A percentile compares a stretch with the other conserved stretches of the same genome.
Conservation (phyloP, 2,113 vertebrate species). For the Microcebus lehilahytsara region DNA sequence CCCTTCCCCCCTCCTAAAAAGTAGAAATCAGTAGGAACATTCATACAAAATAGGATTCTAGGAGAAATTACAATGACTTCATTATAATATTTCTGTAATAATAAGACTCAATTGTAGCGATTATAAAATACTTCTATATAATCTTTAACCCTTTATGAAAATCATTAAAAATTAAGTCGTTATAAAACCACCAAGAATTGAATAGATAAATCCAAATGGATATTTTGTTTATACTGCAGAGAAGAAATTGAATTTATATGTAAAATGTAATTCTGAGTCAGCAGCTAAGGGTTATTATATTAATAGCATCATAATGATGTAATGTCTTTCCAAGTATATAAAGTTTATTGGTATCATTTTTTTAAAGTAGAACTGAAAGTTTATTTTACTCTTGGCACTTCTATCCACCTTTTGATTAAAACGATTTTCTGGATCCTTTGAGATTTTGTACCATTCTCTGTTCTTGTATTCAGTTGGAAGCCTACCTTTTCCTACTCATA, state of each 20-base stretch:
- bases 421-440: slow-evolving; percentile 29
- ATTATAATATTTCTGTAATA: not conserved
- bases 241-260: not conserved
- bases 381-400: slow-evolving; percentile 19
- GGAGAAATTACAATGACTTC: not conserved
- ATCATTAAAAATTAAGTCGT: slow-evolving; percentile 38
- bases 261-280: slow-evolving; percentile 28
- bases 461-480: not conserved
- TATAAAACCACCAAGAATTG: not conserved
- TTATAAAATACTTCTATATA: not conserved
- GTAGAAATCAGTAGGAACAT: not conserved
- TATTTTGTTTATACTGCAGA: not conserved
- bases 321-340: not conserved
- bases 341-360: not conserved
- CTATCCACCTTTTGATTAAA: not conserved
- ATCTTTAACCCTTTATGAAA: slow-evolving; percentile 12
- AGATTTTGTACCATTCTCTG: not conserved
- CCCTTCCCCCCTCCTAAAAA: not conserved
- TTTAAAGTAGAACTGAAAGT: not conserved
- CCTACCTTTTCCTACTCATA: not conserved
- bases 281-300: not conserved
- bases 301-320: not conserved
- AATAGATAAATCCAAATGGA: not conserved
- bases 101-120: not conserved
- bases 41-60: not conserved